Percentiles rank a stretch among this genome's conserved stretches.
phyloP scores from a whole-genome alignment of 1,140 invertebrate genomes.

The Magallana gigas region DNA sequence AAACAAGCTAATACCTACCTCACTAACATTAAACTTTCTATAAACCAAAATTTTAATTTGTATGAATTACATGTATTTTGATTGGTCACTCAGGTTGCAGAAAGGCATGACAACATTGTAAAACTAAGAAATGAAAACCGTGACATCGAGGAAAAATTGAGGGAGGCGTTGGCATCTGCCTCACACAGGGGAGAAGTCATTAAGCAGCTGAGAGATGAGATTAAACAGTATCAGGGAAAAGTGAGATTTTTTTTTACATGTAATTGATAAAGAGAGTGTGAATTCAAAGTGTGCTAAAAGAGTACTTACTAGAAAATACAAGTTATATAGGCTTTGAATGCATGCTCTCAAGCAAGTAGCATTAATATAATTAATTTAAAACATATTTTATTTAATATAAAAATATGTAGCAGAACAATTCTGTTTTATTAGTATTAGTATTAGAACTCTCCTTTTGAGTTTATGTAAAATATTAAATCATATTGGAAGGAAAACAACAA shows the following conservation, averaged over 20 bases:
- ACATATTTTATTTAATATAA: too few species aligned
- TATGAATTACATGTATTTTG: not conserved
- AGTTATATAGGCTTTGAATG: too few species aligned
- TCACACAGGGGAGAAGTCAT: slow-evolving; percentile 74
- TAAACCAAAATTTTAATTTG: not conserved
- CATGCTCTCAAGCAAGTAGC: too few species aligned
- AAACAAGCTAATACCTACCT: not conserved
- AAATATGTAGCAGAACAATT: too few species aligned
- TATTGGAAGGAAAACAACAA: too few species aligned
- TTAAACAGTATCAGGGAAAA: slow-evolving; percentile 66
- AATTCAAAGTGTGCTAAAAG: too few species aligned
- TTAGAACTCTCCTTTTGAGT: too few species aligned
- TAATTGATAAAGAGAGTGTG: not conserved
- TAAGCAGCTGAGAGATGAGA: slow-evolving; percentile 75
- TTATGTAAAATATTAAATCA: too few species aligned
- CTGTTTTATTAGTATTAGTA: too few species aligned
- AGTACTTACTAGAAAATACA: too few species aligned
- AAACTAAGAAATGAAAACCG: slow-evolving; percentile 72
- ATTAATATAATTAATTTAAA: too few species aligned
- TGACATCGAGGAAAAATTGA: slow-evolving; percentile 74
- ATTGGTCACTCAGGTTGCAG: slow-evolving; percentile 68
- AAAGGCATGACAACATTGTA: slow-evolving; percentile 72
- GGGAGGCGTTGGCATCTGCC: slow-evolving; percentile 70
- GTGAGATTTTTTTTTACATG: slow-evolving; percentile 54
- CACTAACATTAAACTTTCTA: not conserved